Evolutionary conservation across 1,140 invertebrate species (phyloP).

Genomic region (Brachionus calyciflorus): DNA sequence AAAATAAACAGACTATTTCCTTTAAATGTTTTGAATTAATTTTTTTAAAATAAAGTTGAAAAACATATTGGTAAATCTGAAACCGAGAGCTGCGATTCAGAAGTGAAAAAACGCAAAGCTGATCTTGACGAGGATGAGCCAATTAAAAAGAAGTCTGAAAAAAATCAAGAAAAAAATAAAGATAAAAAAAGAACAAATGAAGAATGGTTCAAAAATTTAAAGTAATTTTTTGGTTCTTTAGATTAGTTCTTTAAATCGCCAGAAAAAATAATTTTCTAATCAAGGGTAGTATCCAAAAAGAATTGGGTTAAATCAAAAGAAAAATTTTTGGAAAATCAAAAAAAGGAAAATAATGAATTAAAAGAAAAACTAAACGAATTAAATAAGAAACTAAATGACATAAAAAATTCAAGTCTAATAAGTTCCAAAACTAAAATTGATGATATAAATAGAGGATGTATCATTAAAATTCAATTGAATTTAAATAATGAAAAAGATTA

Average conservation of each 20-base stretch:
- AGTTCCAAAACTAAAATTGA: neutral
- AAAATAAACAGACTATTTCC: too few species aligned
- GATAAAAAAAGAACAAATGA: neutral
- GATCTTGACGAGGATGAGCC: neutral
- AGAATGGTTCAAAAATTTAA: conserved; percentile 10
- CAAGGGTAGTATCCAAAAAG: conserved; percentile 32
- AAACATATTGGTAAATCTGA: too few species aligned
- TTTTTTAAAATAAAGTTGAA: too few species aligned
- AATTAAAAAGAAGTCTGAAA: neutral
- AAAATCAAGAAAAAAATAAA: neutral
- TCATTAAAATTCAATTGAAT: conserved; percentile 28
- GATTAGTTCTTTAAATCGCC: neutral
- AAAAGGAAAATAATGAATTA: neutral
- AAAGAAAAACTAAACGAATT: conserved; percentile 37
- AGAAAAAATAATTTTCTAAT: neutral
- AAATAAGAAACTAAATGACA: neutral
- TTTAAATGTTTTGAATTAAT: too few species aligned
- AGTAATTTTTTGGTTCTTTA: neutral
- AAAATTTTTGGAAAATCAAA: conserved; percentile 44
- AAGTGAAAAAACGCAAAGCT: too few species aligned
- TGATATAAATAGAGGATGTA: neutral
- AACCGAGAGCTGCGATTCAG: too few species aligned
- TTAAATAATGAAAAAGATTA: conserved; percentile 13
- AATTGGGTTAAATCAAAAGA: conserved; percentile 25
- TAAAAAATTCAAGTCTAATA: neutral